A percentile compares a stretch with the other conserved stretches of the same genome.
These are phyloP conservation scores for Drosophila trichaetosa DNA, from an alignment of 2,888 invertebrate genomes.

Conservation along the genomic window DNA sequence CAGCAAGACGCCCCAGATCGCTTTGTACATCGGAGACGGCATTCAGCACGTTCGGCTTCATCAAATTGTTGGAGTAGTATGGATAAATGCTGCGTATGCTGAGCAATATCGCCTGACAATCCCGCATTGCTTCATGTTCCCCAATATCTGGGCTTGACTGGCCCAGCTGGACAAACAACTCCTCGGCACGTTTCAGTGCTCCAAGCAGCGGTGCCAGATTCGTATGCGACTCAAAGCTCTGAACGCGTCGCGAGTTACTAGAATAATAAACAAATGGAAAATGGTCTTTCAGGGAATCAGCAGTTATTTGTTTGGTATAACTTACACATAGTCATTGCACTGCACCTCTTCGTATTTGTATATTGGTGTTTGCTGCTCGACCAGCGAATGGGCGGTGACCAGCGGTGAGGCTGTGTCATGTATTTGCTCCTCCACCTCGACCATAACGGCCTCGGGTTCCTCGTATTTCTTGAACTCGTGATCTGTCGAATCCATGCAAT, in stretches of 20 bases:
- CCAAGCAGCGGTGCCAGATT: slow-evolving; percentile 80
- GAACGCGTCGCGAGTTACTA: slow-evolving; percentile 82
- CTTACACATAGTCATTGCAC: slow-evolving; percentile 86
- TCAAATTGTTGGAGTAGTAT: slow-evolving; percentile 78
- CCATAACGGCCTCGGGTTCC: slow-evolving; percentile 90
- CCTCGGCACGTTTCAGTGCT: slow-evolving; percentile 80
- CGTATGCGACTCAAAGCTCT: slow-evolving; percentile 83
- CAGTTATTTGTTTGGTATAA: background rate
- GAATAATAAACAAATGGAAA: background rate
- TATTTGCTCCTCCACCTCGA: slow-evolving; percentile 92
- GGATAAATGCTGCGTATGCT: slow-evolving; percentile 81
- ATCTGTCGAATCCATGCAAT: slow-evolving; percentile 78
- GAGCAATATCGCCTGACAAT: slow-evolving; percentile 70
- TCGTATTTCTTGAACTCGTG: slow-evolving; percentile 82
- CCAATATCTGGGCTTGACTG: slow-evolving; percentile 70
- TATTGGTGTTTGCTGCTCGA: slow-evolving; percentile 89
- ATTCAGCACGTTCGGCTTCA: slow-evolving; percentile 80
- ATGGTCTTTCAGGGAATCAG: background rate
- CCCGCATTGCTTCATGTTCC: slow-evolving; percentile 71
- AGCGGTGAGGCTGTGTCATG: slow-evolving; percentile 92
- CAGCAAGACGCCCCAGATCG: slow-evolving; percentile 74
- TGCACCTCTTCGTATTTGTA: slow-evolving; percentile 89
- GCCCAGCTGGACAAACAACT: slow-evolving; percentile 67
- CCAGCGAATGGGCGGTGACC: slow-evolving; percentile 87
- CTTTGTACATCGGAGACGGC: slow-evolving; percentile 82